Conservation (phyloP, 2,797 vertebrate species). For the Malacoraja senta region DNA sequence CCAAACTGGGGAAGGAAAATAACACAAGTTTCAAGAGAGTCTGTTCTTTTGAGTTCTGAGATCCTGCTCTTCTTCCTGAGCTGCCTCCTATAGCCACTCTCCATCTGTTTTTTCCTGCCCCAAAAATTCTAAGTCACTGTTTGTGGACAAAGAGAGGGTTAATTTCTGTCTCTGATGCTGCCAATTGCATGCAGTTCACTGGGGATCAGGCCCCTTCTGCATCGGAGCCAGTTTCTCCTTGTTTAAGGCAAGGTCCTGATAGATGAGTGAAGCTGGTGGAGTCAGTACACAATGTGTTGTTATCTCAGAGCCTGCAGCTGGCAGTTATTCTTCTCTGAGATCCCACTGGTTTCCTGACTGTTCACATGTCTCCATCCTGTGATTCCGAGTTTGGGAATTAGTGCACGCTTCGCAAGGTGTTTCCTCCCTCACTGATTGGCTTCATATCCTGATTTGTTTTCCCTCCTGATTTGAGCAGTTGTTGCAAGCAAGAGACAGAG, state of each 20-base stretch:
- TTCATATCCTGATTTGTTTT: slow-evolving; percentile 29
- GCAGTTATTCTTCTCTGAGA: background rate
- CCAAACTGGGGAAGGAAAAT: background rate
- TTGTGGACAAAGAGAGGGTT: background rate
- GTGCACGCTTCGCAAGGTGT: slow-evolving; percentile 16
- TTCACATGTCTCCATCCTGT: slow-evolving; percentile 25
- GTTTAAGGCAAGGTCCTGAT: background rate
- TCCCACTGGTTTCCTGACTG: slow-evolving; percentile 6
- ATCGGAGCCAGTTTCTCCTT: background rate
- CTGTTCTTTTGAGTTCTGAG: background rate
- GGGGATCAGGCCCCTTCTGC: background rate
- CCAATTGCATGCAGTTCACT: background rate
- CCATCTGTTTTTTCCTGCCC: background rate
- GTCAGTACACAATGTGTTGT: slow-evolving; percentile 14
- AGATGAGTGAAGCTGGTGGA: background rate
- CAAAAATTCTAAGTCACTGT: background rate
- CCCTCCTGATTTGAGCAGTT: background rate
- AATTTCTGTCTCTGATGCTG: background rate
- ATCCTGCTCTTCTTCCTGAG: background rate
- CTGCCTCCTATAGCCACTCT: background rate
- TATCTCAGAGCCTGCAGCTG: slow-evolving; percentile 28
- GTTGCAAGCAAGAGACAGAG: background rate
- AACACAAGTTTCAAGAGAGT: background rate
- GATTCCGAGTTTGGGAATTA: slow-evolving; percentile 3
- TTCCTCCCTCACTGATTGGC: slow-evolving; percentile 13